Base-by-base conservation (phyloP, 2,113 vertebrate species). In the Saccopteryx leptura region DNA sequence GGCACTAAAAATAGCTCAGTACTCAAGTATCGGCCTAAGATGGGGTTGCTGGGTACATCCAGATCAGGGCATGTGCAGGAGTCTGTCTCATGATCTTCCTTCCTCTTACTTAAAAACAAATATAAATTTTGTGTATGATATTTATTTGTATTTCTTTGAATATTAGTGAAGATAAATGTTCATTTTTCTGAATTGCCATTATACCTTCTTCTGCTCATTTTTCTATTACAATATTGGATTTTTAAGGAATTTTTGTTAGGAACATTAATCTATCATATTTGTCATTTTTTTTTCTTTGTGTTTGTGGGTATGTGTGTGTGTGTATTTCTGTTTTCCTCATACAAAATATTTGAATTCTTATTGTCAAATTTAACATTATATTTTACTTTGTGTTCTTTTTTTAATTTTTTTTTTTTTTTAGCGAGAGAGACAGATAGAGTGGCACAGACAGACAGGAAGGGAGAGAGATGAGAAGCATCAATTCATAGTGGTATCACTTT, bases 151-250 rank as follows among this genome's bases (percentile, higher is more conserved):
- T 91, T 69, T 71, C 54, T 88, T 93, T 75, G 48, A 66, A n/a
- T 76, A 39, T 86, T 90, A 69, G 21, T 71, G 21, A 94, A 89
- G 39, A 33, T 81, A 76, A 91, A 52, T 65, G 1, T 93, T 90
- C 54, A 56, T 92, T 90, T 90, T 50, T 85, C 56, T 82, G 28
- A 82, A 75, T 81, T 93, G 14, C 11, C 26, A 91, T 93, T 88
- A 26, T 78, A 56, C 11, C 71, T 79, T 79, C 86, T 95, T 79
- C 86, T 95, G 26, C 39, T 28, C 39, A 17, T 60, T 89, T 93
- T 92, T 92, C 58, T 82, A 2, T 93, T 89, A 76, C 14, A 90
- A 31, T 93, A 10, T 95, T 96, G 74, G 61, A 72, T 90, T 90
- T 87, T 0, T 91, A 69, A 66, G 15, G n/a, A 48, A 76, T 94